Evolutionary conservation across 2,888 invertebrate genomes (phyloP).

Genomic region (Tetramorium bicarinatum): DNA sequence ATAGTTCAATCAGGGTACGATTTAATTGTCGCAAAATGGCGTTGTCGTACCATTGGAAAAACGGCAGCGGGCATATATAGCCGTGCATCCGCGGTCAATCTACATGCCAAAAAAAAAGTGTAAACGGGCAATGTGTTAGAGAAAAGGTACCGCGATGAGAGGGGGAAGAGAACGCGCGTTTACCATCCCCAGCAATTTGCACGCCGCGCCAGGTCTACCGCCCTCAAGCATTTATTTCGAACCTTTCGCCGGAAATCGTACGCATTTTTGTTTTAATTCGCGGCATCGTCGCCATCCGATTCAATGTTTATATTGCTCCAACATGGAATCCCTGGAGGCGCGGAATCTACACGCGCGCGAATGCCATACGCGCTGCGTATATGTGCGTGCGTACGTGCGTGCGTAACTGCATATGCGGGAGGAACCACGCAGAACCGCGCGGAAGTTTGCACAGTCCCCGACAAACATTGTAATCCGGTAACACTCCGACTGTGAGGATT

Average conservation of each 20-base stretch:
- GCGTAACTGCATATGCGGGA: slow-evolving; percentile 58
- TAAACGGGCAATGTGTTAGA: neutral
- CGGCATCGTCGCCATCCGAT: slow-evolving; percentile 25
- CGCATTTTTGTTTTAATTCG: slow-evolving; percentile 64
- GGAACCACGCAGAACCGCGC: slow-evolving; percentile 67
- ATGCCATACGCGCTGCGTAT: slow-evolving; percentile 43
- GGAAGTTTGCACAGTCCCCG: slow-evolving; percentile 80
- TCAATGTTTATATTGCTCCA: slow-evolving; percentile 40
- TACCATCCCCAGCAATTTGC: slow-evolving; percentile 59
- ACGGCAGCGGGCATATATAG: slow-evolving; percentile 5
- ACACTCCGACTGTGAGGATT: slow-evolving; percentile 78
- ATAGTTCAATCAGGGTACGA: slow-evolving; percentile 55
- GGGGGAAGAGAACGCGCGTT: slow-evolving; percentile 26
- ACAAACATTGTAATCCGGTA: slow-evolving; percentile 82
- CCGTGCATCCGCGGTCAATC: slow-evolving; percentile 22
- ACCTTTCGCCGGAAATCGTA: slow-evolving; percentile 51
- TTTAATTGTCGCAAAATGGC: slow-evolving; percentile 56
- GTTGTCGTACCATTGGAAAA: slow-evolving; percentile 19
- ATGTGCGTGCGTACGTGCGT: slow-evolving; percentile 41
- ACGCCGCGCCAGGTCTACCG: slow-evolving; percentile 24
- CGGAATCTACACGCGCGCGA: slow-evolving; percentile 21
- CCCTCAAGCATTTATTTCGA: slow-evolving; percentile 48
- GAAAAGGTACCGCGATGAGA: neutral
- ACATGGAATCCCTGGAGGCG: slow-evolving; percentile 4
- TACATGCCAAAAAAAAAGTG: slow-evolving; percentile 10